Conservation (phyloP, 2,797 vertebrate species). For the Falco naumanni region DNA sequence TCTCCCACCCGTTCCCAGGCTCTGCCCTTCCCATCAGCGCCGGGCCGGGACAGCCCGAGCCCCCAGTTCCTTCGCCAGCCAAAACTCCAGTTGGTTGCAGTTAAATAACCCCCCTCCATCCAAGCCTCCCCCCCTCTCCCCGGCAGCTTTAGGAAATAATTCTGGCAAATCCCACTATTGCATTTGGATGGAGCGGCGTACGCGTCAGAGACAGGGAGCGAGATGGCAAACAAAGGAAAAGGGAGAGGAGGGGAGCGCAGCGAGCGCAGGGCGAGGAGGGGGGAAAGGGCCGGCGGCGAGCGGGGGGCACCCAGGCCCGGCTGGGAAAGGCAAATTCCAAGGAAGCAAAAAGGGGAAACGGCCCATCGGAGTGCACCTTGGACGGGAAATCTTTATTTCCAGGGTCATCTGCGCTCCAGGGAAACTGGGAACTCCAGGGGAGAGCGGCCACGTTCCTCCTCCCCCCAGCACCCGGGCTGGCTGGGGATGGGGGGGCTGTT, state of each 20-base stretch:
- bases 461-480: not conserved
- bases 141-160: slow-evolving; percentile 67
- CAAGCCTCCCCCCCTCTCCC: slow-evolving; percentile 9
- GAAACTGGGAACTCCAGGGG: slow-evolving; percentile 67
- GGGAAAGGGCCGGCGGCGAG: slow-evolving; percentile 56
- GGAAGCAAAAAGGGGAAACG: slow-evolving; percentile 52
- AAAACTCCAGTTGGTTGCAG: slow-evolving; percentile 57
- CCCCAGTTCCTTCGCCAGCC: slow-evolving; percentile 29
- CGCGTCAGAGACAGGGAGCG: slow-evolving; percentile 64
- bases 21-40: slow-evolving; percentile 40
- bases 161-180: slow-evolving; percentile 72
- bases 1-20: slow-evolving; percentile 31
- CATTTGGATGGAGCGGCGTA: slow-evolving; percentile 66
- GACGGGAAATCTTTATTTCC: slow-evolving; percentile 51
- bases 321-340: slow-evolving; percentile 50
- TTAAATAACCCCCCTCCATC: slow-evolving; percentile 15
- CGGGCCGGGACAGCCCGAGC: slow-evolving; percentile 30
- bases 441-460: slow-evolving; percentile 23
- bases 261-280: slow-evolving; percentile 45
- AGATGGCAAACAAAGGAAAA: slow-evolving; percentile 71
- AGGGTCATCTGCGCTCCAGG: slow-evolving; percentile 41
- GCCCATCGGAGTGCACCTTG: slow-evolving; percentile 34
- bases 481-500: not conserved
- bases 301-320: slow-evolving; percentile 28
- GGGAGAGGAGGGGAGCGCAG: slow-evolving; percentile 48